These are phyloP conservation scores for Bujurquina vittata DNA, from an alignment of 2,113 vertebrate species.

Conservation along the genomic window DNA sequence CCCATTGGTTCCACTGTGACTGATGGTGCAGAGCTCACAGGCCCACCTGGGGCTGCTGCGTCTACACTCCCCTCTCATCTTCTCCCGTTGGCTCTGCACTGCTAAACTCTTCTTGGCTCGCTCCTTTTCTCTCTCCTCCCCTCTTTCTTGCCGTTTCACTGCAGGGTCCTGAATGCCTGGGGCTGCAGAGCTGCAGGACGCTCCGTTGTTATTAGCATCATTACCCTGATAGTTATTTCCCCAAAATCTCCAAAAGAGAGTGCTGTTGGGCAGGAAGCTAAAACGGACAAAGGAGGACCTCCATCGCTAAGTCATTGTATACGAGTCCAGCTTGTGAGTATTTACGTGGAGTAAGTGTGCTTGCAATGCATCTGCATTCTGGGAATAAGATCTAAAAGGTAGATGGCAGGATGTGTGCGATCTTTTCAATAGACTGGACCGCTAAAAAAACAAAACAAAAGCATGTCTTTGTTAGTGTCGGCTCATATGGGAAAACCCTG, in stretches of 20 bases:
- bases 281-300: slow-evolving; percentile 20
- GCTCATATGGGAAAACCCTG: background rate
- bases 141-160: slow-evolving; percentile 3
- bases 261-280: slow-evolving; percentile 60
- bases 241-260: slow-evolving; percentile 57
- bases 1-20: slow-evolving; percentile 48
- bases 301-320: background rate
- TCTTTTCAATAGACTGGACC: background rate
- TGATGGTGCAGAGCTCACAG: slow-evolving; percentile 42
- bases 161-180: slow-evolving; percentile 37
- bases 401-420: background rate
- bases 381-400: background rate
- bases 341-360: background rate
- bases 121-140: slow-evolving; percentile 9
- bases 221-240: slow-evolving; percentile 40
- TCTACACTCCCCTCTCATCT: slow-evolving; percentile 41
- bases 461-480: background rate
- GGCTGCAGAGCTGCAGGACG: slow-evolving; percentile 7
- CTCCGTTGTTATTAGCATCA: slow-evolving; percentile 48
- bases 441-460: slow-evolving; percentile 40
- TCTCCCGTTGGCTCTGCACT: background rate
- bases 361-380: slow-evolving; percentile 1
- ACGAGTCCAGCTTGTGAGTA: background rate
- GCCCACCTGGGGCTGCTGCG: slow-evolving; percentile 46
- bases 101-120: slow-evolving; percentile 26